Conservation (phyloP, 2,113 vertebrate species). For the Bagarius yarrelli region DNA sequence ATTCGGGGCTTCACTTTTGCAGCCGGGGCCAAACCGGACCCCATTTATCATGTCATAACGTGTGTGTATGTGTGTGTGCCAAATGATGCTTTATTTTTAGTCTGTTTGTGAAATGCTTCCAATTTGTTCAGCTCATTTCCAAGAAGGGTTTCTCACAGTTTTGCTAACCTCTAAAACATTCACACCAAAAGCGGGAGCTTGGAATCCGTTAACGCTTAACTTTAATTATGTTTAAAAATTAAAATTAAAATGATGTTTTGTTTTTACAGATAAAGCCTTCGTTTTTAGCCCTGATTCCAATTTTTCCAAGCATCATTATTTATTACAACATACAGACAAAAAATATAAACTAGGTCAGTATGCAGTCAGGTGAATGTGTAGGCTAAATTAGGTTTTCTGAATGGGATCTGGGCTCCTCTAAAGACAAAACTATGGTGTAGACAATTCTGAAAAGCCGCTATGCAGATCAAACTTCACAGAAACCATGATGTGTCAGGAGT, state of each 20-base stretch:
- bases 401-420: no score
- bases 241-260: background rate
- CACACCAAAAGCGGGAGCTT: background rate
- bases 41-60: constrained; percentile 25
- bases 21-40: constrained; percentile 4
- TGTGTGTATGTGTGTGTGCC: background rate
- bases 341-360: background rate
- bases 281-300: background rate
- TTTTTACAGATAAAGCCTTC: background rate
- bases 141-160: constrained; percentile 9
- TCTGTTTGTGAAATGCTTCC: background rate
- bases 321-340: background rate
- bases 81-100: constrained; percentile 31
- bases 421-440: background rate
- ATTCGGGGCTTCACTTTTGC: background rate
- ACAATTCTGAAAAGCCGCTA: background rate
- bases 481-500: no score
- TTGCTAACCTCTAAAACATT: background rate
- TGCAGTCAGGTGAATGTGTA: background rate
- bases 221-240: background rate
- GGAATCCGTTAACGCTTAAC: background rate
- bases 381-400: background rate
- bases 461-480: background rate
- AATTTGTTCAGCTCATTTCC: constrained; percentile 4
- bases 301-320: background rate